A percentile compares a stretch with the other conserved stretches of the same genome.
Evolutionary conservation across 2,113 vertebrate species (phyloP).

Genomic region (Patagioenas fasciata): DNA sequence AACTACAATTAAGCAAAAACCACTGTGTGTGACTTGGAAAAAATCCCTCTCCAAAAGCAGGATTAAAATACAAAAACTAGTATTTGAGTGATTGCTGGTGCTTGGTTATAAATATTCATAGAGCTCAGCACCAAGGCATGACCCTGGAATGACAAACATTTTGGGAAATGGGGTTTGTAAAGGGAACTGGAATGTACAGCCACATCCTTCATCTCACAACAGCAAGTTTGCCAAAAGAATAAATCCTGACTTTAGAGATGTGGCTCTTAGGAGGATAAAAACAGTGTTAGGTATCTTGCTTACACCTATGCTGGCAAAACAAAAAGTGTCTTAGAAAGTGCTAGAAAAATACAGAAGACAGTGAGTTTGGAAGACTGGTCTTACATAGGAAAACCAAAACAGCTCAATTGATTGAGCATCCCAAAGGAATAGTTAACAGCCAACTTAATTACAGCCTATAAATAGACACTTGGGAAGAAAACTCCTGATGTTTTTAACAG

Average conservation of each 20-base stretch:
- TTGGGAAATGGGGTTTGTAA: neutral
- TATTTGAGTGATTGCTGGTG: accelerated
- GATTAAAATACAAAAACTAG: too few relatives aligned
- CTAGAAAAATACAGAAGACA: neutral
- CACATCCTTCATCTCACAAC: neutral
- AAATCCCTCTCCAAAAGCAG: neutral
- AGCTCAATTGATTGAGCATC: neutral
- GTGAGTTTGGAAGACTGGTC: neutral
- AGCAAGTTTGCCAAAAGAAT: neutral
- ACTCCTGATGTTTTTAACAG: neutral
- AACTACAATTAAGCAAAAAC: neutral
- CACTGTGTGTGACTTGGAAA: neutral
- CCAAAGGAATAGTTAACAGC: neutral
- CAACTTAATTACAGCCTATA: neutral
- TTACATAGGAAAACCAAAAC: neutral
- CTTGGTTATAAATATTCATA: accelerated
- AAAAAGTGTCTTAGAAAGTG: neutral
- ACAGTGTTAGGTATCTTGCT: neutral
- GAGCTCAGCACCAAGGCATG: accelerated
- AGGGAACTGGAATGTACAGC: neutral
- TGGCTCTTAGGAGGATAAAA: neutral
- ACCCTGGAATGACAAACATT: neutral
- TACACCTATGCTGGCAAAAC: neutral
- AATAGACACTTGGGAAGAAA: neutral
- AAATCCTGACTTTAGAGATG: neutral